phyloP scores from a whole-genome alignment of 1,140 invertebrate genomes.

The Eufriesea mexicana region DNA sequence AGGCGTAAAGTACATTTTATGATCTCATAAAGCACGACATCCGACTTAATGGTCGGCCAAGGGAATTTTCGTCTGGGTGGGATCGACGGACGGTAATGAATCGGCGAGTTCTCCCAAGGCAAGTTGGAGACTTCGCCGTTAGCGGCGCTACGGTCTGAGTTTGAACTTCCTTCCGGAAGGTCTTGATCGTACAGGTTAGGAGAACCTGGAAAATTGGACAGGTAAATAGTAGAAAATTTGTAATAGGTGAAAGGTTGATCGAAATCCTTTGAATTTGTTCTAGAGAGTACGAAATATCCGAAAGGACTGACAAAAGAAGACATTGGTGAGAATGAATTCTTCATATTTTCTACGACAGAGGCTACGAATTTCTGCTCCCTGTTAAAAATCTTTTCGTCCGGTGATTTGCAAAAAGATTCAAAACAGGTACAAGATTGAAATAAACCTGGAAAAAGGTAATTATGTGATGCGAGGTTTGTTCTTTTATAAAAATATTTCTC shows the following conservation, averaged over 20 bases:
- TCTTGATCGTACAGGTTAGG: background rate
- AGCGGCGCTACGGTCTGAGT: background rate
- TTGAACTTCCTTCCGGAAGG: background rate
- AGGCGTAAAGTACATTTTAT: conserved; percentile 6
- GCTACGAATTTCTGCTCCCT: too few species aligned
- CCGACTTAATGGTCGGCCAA: background rate
- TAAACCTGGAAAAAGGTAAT: too few species aligned
- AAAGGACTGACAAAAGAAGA: background rate
- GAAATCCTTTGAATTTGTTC: background rate
- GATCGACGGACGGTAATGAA: conserved; percentile 6
- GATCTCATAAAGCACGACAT: background rate
- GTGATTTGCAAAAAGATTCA: too few species aligned
- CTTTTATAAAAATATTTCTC: too few species aligned
- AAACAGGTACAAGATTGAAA: too few species aligned
- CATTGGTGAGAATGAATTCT: too few species aligned
- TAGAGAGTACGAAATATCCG: background rate
- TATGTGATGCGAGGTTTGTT: too few species aligned
- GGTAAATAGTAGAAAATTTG: background rate
- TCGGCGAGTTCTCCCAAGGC: background rate
- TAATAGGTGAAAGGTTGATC: background rate
- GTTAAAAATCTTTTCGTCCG: too few species aligned
- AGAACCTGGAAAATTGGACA: background rate
- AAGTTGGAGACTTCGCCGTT: background rate
- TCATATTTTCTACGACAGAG: too few species aligned
- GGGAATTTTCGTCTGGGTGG: background rate